Conservation (phyloP, 2,888 invertebrate species). For the Drosophila mayaguana region DNA sequence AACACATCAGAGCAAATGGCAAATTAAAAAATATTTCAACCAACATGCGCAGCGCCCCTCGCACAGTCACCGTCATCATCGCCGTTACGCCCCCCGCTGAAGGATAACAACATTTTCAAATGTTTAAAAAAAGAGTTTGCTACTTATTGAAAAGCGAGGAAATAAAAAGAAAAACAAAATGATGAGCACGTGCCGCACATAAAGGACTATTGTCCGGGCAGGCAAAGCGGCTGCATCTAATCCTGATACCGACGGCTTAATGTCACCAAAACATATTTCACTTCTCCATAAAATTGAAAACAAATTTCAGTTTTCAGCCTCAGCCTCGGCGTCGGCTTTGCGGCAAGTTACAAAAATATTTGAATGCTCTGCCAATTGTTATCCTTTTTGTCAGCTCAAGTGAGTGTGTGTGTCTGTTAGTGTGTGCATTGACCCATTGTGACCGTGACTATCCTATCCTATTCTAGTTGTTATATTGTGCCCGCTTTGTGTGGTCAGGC, state of each 20-base stretch:
- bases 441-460: constrained; percentile 24
- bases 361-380: constrained; percentile 59
- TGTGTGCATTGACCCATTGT: constrained; percentile 18
- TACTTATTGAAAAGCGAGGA: constrained; percentile 75
- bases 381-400: constrained; percentile 65
- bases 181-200: constrained; percentile 81
- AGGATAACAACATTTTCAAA: constrained; percentile 76
- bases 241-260: constrained; percentile 84
- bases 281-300: constrained; percentile 75
- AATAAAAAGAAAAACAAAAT: constrained; percentile 22
- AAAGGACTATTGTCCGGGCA: constrained; percentile 59
- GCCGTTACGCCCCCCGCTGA: not conserved
- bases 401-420: constrained; percentile 23
- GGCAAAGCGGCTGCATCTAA: constrained; percentile 76
- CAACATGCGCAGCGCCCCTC: constrained; percentile 25
- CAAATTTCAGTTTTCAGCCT: constrained; percentile 70
- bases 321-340: constrained; percentile 5
- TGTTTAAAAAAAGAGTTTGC: constrained; percentile 66
- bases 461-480: constrained; percentile 45
- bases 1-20: constrained; percentile 40
- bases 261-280: constrained; percentile 85
- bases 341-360: constrained; percentile 64
- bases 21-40: constrained; percentile 57
- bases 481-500: constrained; percentile 56
- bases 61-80: too few species aligned